Evolutionary conservation across 2,888 invertebrate species (phyloP).

Genomic region (Resseliella maxima): DNA sequence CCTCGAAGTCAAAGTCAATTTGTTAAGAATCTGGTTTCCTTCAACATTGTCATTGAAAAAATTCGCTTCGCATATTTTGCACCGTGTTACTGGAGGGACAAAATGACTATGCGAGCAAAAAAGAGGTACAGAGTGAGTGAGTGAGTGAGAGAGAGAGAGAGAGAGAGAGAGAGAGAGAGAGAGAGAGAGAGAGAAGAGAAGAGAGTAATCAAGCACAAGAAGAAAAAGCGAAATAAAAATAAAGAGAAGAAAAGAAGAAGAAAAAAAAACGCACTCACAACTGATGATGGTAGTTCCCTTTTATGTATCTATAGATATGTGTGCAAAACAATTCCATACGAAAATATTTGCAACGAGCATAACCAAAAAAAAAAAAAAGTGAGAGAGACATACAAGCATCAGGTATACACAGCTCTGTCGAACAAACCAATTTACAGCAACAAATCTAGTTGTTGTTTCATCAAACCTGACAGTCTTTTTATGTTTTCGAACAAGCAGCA

Average conservation of each 20-base stretch:
- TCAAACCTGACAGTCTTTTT: constrained; percentile 33
- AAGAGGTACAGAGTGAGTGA: too few relatives aligned
- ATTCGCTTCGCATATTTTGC: neutral
- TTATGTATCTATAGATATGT: neutral
- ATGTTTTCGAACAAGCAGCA: neutral
- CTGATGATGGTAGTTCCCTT: neutral
- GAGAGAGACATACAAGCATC: neutral
- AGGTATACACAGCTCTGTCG: neutral
- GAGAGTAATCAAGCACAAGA: too few relatives aligned
- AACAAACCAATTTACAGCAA: constrained; percentile 2
- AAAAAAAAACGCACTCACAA: neutral
- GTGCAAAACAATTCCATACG: constrained; percentile 25
- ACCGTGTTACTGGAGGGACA: neutral
- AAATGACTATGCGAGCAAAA: neutral
- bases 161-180: too few relatives aligned
- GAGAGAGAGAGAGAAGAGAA: too few relatives aligned
- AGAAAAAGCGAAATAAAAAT: neutral
- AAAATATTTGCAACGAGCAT: constrained; percentile 32
- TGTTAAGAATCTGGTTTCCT: constrained; percentile 22
- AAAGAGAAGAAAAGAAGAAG: neutral
- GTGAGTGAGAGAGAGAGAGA: too few relatives aligned
- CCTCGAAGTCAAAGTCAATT: constrained; percentile 39
- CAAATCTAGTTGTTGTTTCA: neutral
- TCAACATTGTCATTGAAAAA: constrained; percentile 51
- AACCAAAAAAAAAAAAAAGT: constrained; percentile 34